Evolutionary conservation across 1,140 invertebrate genomes (phyloP).

Genomic region (Centruroides sculpturatus): DNA sequence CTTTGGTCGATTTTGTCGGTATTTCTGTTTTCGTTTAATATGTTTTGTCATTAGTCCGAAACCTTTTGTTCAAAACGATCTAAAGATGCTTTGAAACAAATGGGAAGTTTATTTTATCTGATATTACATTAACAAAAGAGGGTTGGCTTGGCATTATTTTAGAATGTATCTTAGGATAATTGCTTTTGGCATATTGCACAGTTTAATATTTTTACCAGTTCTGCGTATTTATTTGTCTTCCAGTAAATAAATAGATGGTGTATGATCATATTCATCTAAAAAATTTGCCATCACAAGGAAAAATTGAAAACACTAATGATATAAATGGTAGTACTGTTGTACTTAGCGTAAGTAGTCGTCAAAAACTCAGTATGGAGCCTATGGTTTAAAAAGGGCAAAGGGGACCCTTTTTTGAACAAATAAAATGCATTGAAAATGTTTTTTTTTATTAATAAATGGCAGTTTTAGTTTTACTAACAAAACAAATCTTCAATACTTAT

Average conservation of each 20-base stretch:
- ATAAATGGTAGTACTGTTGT: no score
- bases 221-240: slow-evolving; percentile 28
- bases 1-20: slow-evolving; percentile 25
- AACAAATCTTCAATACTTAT: no score
- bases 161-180: slow-evolving; percentile 44
- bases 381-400: no score
- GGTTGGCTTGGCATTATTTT: slow-evolving; percentile 42
- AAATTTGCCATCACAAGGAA: slow-evolving; percentile 11
- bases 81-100: slow-evolving; percentile 33
- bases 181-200: slow-evolving; percentile 39
- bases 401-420: no score
- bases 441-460: no score
- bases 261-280: slow-evolving; percentile 16
- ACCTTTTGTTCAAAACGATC: slow-evolving; percentile 31
- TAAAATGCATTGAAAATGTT: no score
- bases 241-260: slow-evolving; percentile 16
- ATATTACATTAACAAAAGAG: slow-evolving; percentile 43
- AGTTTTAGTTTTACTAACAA: no score
- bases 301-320: slow-evolving; percentile 7
- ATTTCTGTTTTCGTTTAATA: slow-evolving; percentile 43
- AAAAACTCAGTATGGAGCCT: no score
- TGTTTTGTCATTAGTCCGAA: slow-evolving; percentile 34
- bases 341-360: no score
- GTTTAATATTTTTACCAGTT: slow-evolving; percentile 41
- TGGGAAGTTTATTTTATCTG: slow-evolving; percentile 35